These are phyloP conservation scores for Rhagonycha lutea DNA, from an alignment of 2,888 invertebrate genomes.

Conservation along the genomic window DNA sequence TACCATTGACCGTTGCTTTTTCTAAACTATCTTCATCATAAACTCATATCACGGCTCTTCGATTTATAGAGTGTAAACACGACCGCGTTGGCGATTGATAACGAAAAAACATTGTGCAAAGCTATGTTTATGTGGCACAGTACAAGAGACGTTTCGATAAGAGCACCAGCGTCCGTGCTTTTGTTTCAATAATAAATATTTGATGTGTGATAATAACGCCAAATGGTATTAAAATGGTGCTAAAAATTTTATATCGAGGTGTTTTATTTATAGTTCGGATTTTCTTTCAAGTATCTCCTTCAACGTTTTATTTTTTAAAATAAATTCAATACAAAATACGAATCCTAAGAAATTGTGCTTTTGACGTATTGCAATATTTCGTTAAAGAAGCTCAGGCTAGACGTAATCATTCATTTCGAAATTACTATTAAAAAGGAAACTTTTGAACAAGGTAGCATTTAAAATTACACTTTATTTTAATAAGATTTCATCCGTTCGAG, in stretches of 20 bases:
- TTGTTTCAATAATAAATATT: constrained; percentile 33
- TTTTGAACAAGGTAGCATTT: not conserved
- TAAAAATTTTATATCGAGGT: not conserved
- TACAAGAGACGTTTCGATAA: constrained; percentile 26
- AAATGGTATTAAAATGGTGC: constrained; percentile 9
- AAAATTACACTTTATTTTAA: no score
- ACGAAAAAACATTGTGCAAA: constrained; percentile 23
- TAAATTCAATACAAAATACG: not conserved
- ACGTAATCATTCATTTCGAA: not conserved
- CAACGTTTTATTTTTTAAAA: not conserved
- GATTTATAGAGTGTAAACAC: constrained; percentile 34
- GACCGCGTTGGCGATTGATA: constrained; percentile 31
- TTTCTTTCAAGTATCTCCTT: not conserved
- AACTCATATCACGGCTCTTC: constrained; percentile 23
- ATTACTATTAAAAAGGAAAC: not conserved
- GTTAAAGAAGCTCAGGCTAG: not conserved
- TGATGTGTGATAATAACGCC: constrained; percentile 24
- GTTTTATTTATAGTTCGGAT: not conserved
- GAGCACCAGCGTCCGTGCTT: constrained; percentile 25
- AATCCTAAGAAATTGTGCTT: not conserved
- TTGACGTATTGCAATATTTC: not conserved
- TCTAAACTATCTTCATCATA: constrained; percentile 26
- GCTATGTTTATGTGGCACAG: constrained; percentile 19
- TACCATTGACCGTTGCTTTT: constrained; percentile 18
- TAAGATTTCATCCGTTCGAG: no score